Conservation (phyloP, 2,113 vertebrate genomes). For the Dromas ardeola region DNA sequence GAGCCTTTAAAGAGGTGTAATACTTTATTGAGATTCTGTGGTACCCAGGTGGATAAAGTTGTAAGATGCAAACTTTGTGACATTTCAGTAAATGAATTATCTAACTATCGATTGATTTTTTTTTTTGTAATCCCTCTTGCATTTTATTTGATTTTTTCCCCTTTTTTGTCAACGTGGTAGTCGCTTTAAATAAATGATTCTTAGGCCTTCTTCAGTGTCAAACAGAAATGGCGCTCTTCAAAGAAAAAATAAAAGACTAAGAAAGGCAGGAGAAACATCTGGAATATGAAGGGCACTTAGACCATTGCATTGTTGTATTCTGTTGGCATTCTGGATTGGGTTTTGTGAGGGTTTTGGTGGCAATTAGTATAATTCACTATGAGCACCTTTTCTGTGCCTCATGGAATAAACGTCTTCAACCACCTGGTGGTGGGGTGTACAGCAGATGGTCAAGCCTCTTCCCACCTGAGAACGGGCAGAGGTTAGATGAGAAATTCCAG, state of each 20-base stretch:
- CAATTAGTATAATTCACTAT: background rate
- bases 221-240: background rate
- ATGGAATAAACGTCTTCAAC: background rate
- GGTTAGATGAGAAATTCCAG: background rate
- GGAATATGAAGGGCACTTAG: background rate
- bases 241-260: background rate
- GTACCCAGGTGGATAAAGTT: background rate
- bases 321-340: rapidly evolving
- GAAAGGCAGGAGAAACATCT: background rate
- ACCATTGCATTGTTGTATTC: background rate
- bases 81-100: background rate
- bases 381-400: background rate
- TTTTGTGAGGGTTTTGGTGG: background rate
- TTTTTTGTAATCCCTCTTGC: background rate
- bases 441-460: background rate
- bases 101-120: background rate
- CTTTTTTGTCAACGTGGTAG: background rate
- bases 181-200: background rate
- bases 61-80: background rate
- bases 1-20: background rate
- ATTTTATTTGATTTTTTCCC: background rate
- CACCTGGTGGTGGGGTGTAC: background rate
- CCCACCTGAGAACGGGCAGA: too few relatives aligned
- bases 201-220: background rate
- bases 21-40: background rate